Conservation (phyloP, 2,797 vertebrate genomes). For the Pseudopleuronectes americanus region DNA sequence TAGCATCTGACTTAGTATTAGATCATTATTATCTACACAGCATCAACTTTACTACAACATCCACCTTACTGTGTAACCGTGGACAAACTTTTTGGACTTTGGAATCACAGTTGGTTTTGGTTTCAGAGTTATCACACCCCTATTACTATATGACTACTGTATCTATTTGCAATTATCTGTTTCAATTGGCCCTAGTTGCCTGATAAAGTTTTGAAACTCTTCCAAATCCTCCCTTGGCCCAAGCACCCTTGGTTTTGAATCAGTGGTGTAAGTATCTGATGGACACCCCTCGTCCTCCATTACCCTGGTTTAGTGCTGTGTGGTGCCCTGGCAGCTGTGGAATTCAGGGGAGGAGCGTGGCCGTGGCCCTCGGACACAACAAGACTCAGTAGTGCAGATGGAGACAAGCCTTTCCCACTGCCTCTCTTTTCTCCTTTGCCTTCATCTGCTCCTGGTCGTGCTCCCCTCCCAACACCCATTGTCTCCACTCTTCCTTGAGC, state of each 20-base stretch:
- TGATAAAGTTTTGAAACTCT: too few relatives aligned
- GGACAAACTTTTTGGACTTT: too few relatives aligned
- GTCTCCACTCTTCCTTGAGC: conserved; percentile 38
- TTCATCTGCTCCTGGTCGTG: conserved; percentile 22
- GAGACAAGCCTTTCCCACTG: conserved; percentile 33
- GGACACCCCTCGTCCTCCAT: conserved; percentile 5
- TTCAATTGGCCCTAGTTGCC: too few relatives aligned
- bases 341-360: conserved; percentile 66
- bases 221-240: not conserved
- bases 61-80: too few relatives aligned
- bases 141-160: too few relatives aligned
- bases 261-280: conserved; percentile 20
- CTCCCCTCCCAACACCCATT: conserved; percentile 37
- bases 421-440: conserved; percentile 23
- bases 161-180: too few relatives aligned
- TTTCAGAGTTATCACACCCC: too few relatives aligned
- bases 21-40: too few relatives aligned
- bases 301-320: conserved; percentile 26
- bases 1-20: too few relatives aligned
- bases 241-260: not conserved
- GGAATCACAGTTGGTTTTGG: too few relatives aligned
- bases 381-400: conserved; percentile 55
- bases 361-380: conserved; percentile 55
- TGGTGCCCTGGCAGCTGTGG: conserved; percentile 61
- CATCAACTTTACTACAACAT: too few relatives aligned